A percentile compares a stretch with the other conserved stretches of the same genome.
These are phyloP conservation scores for Gymnopithys bicolor DNA, from an alignment of 2,797 vertebrate species.

Conservation along the genomic window DNA sequence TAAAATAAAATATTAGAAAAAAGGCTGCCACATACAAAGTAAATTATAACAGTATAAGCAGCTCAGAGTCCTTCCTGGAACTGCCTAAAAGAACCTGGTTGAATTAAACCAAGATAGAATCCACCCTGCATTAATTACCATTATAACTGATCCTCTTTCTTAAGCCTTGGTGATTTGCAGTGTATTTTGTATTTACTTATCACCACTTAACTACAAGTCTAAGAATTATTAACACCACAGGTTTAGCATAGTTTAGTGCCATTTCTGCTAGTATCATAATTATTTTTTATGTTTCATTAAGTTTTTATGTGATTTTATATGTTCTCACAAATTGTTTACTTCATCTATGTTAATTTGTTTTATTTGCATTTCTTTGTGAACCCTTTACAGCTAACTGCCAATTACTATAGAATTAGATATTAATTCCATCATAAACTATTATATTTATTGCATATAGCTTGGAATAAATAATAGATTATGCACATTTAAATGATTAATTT, in stretches of 20 bases:
- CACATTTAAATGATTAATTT: background rate
- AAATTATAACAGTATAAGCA: background rate
- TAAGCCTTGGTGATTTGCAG: background rate
- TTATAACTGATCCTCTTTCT: background rate
- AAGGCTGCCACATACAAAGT: background rate
- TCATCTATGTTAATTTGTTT: conserved; percentile 34
- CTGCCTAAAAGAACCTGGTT: background rate
- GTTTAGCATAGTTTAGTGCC: conserved; percentile 13
- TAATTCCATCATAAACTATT: background rate
- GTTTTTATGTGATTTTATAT: conserved; percentile 53
- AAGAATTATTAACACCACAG: conserved; percentile 16
- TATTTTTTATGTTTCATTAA: conserved; percentile 60
- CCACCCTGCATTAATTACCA: background rate
- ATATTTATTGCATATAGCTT: background rate
- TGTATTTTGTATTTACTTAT: conserved; percentile 26
- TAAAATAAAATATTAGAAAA: background rate
- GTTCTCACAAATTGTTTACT: conserved; percentile 21
- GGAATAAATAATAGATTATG: conserved; percentile 11
- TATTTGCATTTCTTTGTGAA: conserved; percentile 27
- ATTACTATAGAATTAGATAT: background rate
- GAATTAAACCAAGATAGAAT: background rate
- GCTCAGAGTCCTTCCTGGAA: background rate
- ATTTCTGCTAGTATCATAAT: conserved; percentile 36
- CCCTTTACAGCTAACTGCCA: background rate
- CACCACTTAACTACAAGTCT: background rate